These are phyloP conservation scores for Nomada lathburiana DNA, from an alignment of 2,888 invertebrate genomes.

Conservation along the genomic window DNA sequence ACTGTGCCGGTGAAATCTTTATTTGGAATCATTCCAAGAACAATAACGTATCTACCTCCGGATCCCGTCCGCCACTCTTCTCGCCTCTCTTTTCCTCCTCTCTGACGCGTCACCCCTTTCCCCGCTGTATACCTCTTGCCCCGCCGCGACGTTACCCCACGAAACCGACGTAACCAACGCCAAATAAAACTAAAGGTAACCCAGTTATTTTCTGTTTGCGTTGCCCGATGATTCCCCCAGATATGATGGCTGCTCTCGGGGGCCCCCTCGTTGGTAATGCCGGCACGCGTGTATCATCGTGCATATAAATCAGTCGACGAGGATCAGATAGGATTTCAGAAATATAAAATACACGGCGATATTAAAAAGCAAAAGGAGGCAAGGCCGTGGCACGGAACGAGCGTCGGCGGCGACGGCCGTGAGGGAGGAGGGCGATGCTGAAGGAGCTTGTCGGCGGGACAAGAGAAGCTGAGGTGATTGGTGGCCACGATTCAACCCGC, in stretches of 20 bases:
- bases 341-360: slow-evolving; percentile 82
- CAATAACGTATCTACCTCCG: slow-evolving; percentile 81
- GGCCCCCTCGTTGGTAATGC: slow-evolving; percentile 81
- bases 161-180: slow-evolving; percentile 67
- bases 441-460: slow-evolving; percentile 61
- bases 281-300: slow-evolving; percentile 84
- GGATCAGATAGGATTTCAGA: slow-evolving; percentile 84
- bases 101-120: slow-evolving; percentile 23
- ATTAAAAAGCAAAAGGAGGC: slow-evolving; percentile 77
- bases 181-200: slow-evolving; percentile 84
- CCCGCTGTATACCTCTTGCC: neutral
- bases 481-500: slow-evolving; percentile 64
- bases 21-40: slow-evolving; percentile 85
- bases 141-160: slow-evolving; percentile 38
- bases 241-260: slow-evolving; percentile 77
- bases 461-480: slow-evolving; percentile 69
- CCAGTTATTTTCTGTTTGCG: slow-evolving; percentile 84
- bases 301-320: slow-evolving; percentile 83
- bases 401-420: slow-evolving; percentile 2
- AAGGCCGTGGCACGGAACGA: slow-evolving; percentile 49
- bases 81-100: slow-evolving; percentile 52
- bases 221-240: slow-evolving; percentile 79
- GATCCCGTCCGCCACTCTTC: slow-evolving; percentile 13
- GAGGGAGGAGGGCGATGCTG: slow-evolving; percentile 33
- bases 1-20: slow-evolving; percentile 82